Base-by-base conservation (phyloP, 2,797 vertebrate genomes). In the Pelochelys cantorii region DNA sequence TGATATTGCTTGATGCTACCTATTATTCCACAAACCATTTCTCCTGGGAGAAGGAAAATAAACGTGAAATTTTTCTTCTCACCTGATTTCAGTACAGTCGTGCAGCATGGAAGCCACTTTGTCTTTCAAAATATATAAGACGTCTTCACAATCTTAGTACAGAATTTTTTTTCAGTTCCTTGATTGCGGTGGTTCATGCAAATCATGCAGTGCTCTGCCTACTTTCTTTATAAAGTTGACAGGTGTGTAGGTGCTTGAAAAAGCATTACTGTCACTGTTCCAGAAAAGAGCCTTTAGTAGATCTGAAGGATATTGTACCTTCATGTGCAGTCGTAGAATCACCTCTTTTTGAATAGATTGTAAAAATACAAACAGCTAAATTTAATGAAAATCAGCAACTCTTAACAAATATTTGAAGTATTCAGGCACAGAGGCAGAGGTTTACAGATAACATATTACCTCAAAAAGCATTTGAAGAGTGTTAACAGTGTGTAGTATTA, bases 221-320 rank as follows among this genome's bases (percentile, higher is more conserved):
- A 88, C 97, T 97, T 95, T 94, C 71, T 91, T 79, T 87, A 94
- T 60, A 62, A 81, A 95, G 86, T 59, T 97, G 95, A 97, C 97
- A 97, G 96, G 55, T 97, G 92, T 97, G 97, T 94, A 92, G 97
- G 95, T 95, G 62, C 93, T 94, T 90, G 95, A 95, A 94, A 97
- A 97, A 97, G 90, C 83, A 81, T 97, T 85, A 85, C 75, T 96
- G 97, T 90, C 93, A 96, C 55, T 86, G 85, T 95, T 95, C 94
- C 95, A 60, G 90, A 96, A 97, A 96, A 97, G 93, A 97, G 59
- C 89, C 90, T 93, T 94, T 86, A 93, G 95, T 11, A 81, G 91
- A 92, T 88, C 92, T 96, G 93, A 90, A 96, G 95, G 83, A 62
- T 90, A 93, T 87, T 80, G 91, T 82, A 34, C 87, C 93, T 92